These are phyloP conservation scores for Sardinella longiceps DNA, from an alignment of 2,797 vertebrate genomes.

Conservation along the genomic window DNA sequence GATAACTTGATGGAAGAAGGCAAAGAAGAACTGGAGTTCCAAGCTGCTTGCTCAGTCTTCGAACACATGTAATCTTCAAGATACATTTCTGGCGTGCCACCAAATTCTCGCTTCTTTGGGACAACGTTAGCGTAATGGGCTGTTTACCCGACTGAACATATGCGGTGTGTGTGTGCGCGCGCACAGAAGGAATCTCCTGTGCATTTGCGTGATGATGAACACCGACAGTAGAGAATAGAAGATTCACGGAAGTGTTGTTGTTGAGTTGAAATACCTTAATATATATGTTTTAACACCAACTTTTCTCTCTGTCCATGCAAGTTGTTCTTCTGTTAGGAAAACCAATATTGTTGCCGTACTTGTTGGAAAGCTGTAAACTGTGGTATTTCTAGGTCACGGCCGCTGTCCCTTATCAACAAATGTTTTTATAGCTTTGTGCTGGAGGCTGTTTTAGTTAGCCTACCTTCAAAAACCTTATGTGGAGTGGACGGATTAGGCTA, in stretches of 20 bases:
- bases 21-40: neutral
- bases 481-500: neutral
- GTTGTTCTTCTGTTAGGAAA: no score
- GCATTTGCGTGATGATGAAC: neutral
- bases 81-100: neutral
- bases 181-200: neutral
- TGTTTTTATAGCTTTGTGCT: neutral
- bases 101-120: no score
- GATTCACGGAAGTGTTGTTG: no score
- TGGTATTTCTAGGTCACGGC: conserved; percentile 3
- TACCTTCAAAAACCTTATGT: neutral
- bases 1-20: neutral
- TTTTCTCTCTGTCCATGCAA: no score
- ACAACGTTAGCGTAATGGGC: neutral
- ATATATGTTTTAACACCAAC: no score
- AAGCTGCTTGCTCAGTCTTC: neutral
- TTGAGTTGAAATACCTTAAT: no score
- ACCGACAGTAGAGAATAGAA: no score
- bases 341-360: neutral
- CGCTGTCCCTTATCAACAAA: conserved; percentile 4
- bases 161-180: neutral
- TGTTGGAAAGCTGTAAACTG: neutral
- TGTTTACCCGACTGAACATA: neutral
- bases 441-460: neutral
- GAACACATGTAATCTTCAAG: neutral